These are phyloP conservation scores for Synchiropus splendidus DNA, from an alignment of 2,113 vertebrate genomes.

Conservation along the genomic window DNA sequence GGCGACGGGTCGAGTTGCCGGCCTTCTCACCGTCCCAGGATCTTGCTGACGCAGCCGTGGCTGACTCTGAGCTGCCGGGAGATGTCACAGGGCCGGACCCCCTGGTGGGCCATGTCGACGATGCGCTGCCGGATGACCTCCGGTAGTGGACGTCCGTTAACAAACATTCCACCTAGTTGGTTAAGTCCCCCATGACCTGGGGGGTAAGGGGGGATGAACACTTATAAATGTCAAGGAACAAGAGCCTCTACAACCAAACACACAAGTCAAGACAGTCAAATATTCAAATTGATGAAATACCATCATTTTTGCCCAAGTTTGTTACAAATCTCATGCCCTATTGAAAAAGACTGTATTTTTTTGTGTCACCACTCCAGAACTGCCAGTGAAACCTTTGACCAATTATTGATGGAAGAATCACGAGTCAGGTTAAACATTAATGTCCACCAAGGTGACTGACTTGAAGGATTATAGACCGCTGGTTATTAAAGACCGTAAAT, in stretches of 20 bases:
- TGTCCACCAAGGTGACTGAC: too few species aligned
- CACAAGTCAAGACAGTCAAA: neutral
- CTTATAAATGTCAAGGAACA: constrained; percentile 62
- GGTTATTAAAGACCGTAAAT: neutral
- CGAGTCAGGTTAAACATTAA: too few species aligned
- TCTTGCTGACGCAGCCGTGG: constrained; percentile 89
- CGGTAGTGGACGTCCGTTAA: constrained; percentile 82
- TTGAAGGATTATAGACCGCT: too few species aligned
- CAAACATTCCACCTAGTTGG: constrained; percentile 86
- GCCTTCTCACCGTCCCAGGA: constrained; percentile 80
- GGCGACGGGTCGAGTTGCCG: too few species aligned
- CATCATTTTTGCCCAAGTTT: too few species aligned
- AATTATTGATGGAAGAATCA: too few species aligned
- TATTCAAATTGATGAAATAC: neutral
- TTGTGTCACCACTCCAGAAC: too few species aligned
- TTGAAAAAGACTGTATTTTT: too few species aligned
- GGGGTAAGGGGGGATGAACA: constrained; percentile 68
- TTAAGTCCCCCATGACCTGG: constrained; percentile 87
- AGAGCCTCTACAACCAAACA: neutral
- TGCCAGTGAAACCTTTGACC: too few species aligned
- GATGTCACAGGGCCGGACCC: constrained; percentile 84
- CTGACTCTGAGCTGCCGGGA: constrained; percentile 84
- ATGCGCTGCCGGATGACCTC: constrained; percentile 88
- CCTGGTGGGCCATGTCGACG: constrained; percentile 87
- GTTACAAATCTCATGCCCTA: too few species aligned